Percentiles rank a stretch among this genome's conserved stretches.
Conservation (phyloP, 2,888 invertebrate species). For the Dasypogon diadema region DNA sequence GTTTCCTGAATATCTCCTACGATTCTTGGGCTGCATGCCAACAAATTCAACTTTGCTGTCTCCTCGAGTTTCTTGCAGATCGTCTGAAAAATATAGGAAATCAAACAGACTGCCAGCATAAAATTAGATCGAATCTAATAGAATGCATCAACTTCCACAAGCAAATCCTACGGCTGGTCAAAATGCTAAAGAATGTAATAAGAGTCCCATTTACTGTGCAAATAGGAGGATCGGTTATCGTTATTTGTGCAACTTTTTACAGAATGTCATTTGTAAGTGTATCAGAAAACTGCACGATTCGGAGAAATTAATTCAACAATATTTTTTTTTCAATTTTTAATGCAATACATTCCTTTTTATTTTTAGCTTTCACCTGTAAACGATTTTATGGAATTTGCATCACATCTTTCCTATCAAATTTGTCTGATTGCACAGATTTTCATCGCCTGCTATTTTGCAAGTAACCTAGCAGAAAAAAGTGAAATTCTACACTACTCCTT, state of each 20-base stretch:
- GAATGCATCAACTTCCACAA: slow-evolving; percentile 21
- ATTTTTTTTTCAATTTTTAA: not conserved
- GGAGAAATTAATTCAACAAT: too few relatives aligned
- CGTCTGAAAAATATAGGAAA: slow-evolving; percentile 7
- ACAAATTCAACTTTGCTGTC: not conserved
- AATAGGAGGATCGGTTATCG: slow-evolving; percentile 15
- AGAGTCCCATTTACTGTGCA: not conserved
- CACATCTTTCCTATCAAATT: not conserved
- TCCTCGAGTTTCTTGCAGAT: not conserved
- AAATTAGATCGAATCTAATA: not conserved
- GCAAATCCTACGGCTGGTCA: not conserved
- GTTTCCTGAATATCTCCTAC: slow-evolving; percentile 11
- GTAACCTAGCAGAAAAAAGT: not conserved
- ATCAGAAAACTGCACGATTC: too few relatives aligned
- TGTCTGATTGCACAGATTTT: slow-evolving; percentile 34
- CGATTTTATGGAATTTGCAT: not conserved
- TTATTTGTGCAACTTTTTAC: slow-evolving; percentile 28
- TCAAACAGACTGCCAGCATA: not conserved
- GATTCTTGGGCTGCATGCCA: slow-evolving; percentile 1
- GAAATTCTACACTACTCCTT: not conserved
- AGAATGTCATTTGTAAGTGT: slow-evolving; percentile 13
- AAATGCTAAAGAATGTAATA: slow-evolving; percentile 3
- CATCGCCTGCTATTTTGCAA: not conserved
- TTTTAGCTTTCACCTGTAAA: slow-evolving; percentile 14
- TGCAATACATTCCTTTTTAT: not conserved